phyloP scores from a whole-genome alignment of 2,113 vertebrate genomes.

The Stictonetta naevosa region DNA sequence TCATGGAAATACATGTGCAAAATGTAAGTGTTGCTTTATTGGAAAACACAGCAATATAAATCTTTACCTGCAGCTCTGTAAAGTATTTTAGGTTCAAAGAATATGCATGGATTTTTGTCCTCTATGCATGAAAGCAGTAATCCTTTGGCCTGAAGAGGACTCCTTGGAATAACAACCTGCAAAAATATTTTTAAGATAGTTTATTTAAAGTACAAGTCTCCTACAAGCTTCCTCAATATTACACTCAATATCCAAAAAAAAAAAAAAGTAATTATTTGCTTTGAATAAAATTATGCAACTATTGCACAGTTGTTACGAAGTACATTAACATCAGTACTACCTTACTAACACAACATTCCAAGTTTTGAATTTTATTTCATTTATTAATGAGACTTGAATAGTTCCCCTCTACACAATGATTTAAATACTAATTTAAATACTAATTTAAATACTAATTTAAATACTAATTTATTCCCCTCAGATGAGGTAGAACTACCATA shows the following conservation, averaged over 20 bases:
- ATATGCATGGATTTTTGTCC: constrained; percentile 97
- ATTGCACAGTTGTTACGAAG: not conserved
- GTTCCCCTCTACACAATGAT: not conserved
- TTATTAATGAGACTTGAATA: not conserved
- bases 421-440: not conserved
- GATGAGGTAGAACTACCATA: not conserved
- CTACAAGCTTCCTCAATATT: not conserved
- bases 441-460: too few relatives aligned
- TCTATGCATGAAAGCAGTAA: constrained; percentile 94
- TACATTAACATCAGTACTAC: not conserved
- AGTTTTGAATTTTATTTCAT: not conserved
- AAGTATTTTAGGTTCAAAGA: constrained; percentile 99
- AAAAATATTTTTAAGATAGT: constrained; percentile 35
- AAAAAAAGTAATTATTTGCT: not conserved
- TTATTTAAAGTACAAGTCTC: constrained; percentile 16
- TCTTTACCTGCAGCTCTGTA: constrained; percentile 96
- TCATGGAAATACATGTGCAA: not conserved
- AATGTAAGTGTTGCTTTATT: not conserved
- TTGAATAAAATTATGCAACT: not conserved
- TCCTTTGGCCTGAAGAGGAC: constrained; percentile 95
- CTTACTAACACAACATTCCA: not conserved
- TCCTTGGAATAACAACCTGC: constrained; percentile 93
- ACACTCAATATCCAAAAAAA: not conserved
- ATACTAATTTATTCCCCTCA: not conserved
- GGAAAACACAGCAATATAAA: not conserved